A percentile compares a stretch with the other conserved stretches of the same genome.
Evolutionary conservation across 2,113 vertebrate genomes (phyloP).

Genomic region (Hydropotes inermis): DNA sequence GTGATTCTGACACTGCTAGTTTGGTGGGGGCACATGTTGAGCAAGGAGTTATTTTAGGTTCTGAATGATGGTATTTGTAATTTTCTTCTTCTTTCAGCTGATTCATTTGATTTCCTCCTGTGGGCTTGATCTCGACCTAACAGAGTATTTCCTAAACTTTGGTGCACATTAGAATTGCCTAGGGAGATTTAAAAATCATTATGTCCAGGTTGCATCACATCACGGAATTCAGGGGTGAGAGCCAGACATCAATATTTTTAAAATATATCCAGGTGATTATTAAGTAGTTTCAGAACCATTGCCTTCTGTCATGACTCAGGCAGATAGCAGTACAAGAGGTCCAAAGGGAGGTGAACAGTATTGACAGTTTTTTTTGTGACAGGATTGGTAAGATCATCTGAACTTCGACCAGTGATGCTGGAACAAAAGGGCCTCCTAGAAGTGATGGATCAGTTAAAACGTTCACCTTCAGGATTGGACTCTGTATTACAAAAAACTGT

Average conservation of each 20-base stretch:
- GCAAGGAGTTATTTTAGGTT: not conserved
- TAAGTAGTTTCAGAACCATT: not conserved
- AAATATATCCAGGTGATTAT: not conserved
- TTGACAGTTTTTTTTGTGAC: conserved; percentile 26
- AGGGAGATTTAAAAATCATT: not conserved
- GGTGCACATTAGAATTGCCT: not conserved
- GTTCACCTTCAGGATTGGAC: conserved; percentile 90
- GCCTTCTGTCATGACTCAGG: not conserved
- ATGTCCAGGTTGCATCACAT: not conserved
- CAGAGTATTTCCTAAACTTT: not conserved
- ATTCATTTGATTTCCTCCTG: not conserved
- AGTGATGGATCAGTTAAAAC: conserved; percentile 90
- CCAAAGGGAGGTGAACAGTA: not conserved
- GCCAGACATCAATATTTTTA: not conserved
- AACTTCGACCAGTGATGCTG: conserved; percentile 81
- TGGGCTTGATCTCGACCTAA: not conserved
- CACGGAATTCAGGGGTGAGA: not conserved
- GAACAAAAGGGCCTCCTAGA: conserved; percentile 85
- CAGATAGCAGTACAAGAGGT: not conserved
- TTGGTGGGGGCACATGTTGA: not conserved
- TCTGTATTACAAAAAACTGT: conserved; percentile 90
- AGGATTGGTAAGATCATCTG: conserved; percentile 71
- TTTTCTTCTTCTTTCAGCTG: not conserved
- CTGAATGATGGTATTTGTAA: not conserved
- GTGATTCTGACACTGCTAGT: not conserved